phyloP scores from a whole-genome alignment of 2,113 vertebrate species.

The Chaenogobius annularis region DNA sequence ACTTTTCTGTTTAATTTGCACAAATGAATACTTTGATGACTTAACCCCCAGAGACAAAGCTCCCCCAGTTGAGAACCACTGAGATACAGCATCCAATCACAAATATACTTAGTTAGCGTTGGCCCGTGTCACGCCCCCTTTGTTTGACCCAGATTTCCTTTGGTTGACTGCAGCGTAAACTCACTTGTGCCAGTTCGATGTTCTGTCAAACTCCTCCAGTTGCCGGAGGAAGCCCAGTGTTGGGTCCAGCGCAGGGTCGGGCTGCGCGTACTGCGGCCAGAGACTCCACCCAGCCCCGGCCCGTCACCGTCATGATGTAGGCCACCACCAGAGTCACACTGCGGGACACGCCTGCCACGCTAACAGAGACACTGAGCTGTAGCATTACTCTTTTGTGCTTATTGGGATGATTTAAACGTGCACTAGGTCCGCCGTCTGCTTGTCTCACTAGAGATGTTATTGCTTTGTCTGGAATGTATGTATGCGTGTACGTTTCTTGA shows the following conservation, averaged over 20 bases:
- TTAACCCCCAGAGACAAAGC: too few relatives aligned
- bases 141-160: too few relatives aligned
- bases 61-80: too few relatives aligned
- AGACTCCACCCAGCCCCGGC: slow-evolving; percentile 88
- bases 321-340: slow-evolving; percentile 92
- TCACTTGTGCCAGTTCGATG: slow-evolving; percentile 55
- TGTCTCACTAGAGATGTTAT: background rate
- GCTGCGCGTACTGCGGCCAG: slow-evolving; percentile 83
- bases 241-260: slow-evolving; percentile 89
- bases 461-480: background rate
- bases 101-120: too few relatives aligned
- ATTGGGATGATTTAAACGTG: background rate
- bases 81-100: too few relatives aligned
- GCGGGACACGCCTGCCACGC: slow-evolving; percentile 92
- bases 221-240: slow-evolving; percentile 92
- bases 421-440: background rate
- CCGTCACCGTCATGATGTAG: slow-evolving; percentile 93
- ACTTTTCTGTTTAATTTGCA: too few relatives aligned
- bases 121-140: too few relatives aligned
- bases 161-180: background rate
- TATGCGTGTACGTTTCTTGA: background rate
- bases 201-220: slow-evolving; percentile 90
- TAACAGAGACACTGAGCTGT: slow-evolving; percentile 50
- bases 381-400: background rate
- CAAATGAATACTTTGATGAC: too few relatives aligned